Evolutionary conservation across 2,888 invertebrate genomes (phyloP).

Genomic region (Eilema depressum): DNA sequence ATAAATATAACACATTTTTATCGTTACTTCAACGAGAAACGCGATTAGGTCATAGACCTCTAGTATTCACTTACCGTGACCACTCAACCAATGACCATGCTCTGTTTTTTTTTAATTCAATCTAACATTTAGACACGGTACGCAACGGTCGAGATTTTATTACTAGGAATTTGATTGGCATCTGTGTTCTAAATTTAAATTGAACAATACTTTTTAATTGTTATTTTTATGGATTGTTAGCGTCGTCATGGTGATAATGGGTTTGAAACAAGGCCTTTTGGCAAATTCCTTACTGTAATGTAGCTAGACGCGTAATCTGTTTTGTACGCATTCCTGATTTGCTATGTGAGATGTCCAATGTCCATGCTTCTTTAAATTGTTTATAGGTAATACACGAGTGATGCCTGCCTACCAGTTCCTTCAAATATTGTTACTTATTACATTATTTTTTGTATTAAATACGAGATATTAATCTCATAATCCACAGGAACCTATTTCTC

Average conservation of each 20-base stretch:
- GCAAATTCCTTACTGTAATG: neutral
- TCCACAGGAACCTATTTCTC: neutral
- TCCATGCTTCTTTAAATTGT: neutral
- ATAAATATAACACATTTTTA: slow-evolving; percentile 6
- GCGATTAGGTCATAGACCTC: slow-evolving; percentile 25
- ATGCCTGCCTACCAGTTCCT: too few species aligned
- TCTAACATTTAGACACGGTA: slow-evolving; percentile 48
- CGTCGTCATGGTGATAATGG: slow-evolving; percentile 14
- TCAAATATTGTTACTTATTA: too few species aligned
- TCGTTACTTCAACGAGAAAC: slow-evolving; percentile 5
- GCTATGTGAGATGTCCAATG: neutral
- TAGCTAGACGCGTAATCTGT: neutral
- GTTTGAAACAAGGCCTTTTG: slow-evolving; percentile 15
- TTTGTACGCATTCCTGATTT: neutral
- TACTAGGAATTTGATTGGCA: slow-evolving; percentile 21
- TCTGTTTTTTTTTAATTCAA: slow-evolving; percentile 50
- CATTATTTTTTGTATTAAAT: too few species aligned
- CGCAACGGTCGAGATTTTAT: slow-evolving; percentile 46
- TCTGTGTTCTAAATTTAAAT: slow-evolving; percentile 20
- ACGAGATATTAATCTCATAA: too few species aligned
- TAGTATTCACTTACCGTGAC: slow-evolving; percentile 24
- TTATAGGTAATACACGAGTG: neutral
- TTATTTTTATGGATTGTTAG: slow-evolving; percentile 18
- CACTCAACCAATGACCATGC: slow-evolving; percentile 40
- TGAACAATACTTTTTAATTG: slow-evolving; percentile 23